Base-by-base conservation (phyloP, 2,113 vertebrate genomes). In the Empidonax traillii region DNA sequence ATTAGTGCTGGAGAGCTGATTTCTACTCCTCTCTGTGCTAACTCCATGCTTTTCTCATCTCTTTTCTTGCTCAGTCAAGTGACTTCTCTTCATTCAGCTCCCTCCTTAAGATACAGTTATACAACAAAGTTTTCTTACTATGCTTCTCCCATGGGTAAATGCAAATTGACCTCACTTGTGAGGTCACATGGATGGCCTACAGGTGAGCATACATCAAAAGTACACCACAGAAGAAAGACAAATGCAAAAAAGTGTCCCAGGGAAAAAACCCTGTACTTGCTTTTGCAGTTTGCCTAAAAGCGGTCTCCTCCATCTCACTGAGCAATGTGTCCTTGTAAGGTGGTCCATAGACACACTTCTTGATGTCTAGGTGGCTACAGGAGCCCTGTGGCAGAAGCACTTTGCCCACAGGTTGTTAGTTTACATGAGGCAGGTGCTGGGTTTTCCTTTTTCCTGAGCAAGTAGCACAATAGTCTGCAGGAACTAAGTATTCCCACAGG, bases 401-500 rank as follows among this genome's bases (percentile, higher is more conserved):
- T 63, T 87, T 24, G 52, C 13, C 78, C 55, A 28, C 39, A 86
- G 90, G 55, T 87, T 94, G 72, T 75, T 82, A 89, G 80, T 93
- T 92, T 92, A 93, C 80, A 68, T 65, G 67, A 91, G 61, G 52
- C 94, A 95, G 92, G 85, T 93, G 90, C 65, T 90, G 56, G 8
- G 14, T 81, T 94, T 94, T 65, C 65, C 93, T 85, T 89, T 85
- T 94, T 94, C 51, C 49, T 59, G 76, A 90, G 46, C 73, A 93
- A 89, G 28, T 24, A 90, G 76, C 83, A 96, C 90, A 96, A 96
- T 94, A 88, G 88, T 72, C 56, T 90, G 52, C 88, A 95, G 90
- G 90, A 96, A 92, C 85, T 78, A 94, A 88, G 79, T 75, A 93
- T 90, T 95, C 85, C 51, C 90, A 95, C 61, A 96, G 96, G 96